These are phyloP conservation scores for Chrysodeixis includens DNA, from an alignment of 2,888 invertebrate genomes.

Conservation along the genomic window DNA sequence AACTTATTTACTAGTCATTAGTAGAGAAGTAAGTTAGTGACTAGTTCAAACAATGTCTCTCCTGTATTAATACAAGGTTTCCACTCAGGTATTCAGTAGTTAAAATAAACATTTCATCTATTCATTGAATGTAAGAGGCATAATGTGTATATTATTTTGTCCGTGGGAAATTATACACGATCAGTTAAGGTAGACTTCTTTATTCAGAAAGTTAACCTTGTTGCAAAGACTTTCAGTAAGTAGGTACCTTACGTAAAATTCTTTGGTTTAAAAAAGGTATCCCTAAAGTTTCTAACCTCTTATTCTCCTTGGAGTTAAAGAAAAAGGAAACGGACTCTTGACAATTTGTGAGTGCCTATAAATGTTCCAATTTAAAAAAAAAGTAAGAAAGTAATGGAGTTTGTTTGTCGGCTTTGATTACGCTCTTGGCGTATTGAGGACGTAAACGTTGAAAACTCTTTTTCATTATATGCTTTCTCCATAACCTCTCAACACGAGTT, in stretches of 20 bases:
- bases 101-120: too few species aligned
- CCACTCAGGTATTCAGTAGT: too few species aligned
- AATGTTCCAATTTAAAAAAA: not conserved
- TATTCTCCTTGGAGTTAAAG: conserved; percentile 2
- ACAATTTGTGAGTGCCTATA: conserved; percentile 6
- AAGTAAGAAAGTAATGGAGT: not conserved
- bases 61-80: too few species aligned
- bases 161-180: too few species aligned
- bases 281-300: not conserved
- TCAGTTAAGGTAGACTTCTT: too few species aligned
- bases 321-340: not conserved
- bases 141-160: too few species aligned
- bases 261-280: not conserved
- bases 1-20: not conserved
- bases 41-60: too few species aligned
- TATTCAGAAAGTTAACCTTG: too few species aligned
- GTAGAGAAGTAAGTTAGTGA: not conserved
- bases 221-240: too few species aligned
- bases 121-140: too few species aligned
- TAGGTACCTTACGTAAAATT: too few species aligned
- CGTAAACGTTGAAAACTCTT: not conserved
- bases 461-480: not conserved
- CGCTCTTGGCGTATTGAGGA: not conserved
- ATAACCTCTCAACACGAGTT: not conserved
- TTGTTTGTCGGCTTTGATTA: not conserved